Conservation (phyloP, 2,888 invertebrate species). For the Eupithecia abbreviata region DNA sequence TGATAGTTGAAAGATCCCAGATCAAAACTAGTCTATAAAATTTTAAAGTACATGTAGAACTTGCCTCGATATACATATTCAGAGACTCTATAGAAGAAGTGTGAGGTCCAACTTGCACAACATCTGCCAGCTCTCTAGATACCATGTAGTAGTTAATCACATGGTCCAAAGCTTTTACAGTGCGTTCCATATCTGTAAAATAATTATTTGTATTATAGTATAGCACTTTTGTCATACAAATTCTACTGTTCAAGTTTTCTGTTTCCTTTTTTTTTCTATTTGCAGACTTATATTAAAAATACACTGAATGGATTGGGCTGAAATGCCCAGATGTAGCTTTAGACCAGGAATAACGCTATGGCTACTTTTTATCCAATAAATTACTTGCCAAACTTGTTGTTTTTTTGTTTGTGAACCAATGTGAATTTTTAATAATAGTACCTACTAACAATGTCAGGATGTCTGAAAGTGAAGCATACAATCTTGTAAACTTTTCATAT, state of each 20-base stretch:
- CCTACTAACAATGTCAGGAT: too few relatives aligned
- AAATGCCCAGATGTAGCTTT: neutral
- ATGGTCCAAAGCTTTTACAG: slow-evolving; percentile 93
- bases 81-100: slow-evolving; percentile 85
- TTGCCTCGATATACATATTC: slow-evolving; percentile 75
- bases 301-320: neutral
- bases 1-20: neutral
- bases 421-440: too few relatives aligned
- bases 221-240: neutral
- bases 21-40: neutral
- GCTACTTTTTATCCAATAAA: neutral
- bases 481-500: too few relatives aligned
- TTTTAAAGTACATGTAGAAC: slow-evolving; percentile 4
- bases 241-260: neutral
- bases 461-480: too few relatives aligned
- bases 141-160: slow-evolving; percentile 98
- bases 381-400: too few relatives aligned
- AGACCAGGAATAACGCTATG: neutral
- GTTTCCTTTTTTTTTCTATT: neutral
- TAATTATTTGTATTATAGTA: neutral
- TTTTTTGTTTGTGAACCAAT: too few relatives aligned
- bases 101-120: slow-evolving; percentile 93
- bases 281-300: neutral
- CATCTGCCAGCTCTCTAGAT: slow-evolving; percentile 93
- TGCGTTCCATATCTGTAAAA: slow-evolving; percentile 93